Evolutionary conservation across 2,113 vertebrate genomes (phyloP).

Genomic region (Dolichallabes microphthalmus): DNA sequence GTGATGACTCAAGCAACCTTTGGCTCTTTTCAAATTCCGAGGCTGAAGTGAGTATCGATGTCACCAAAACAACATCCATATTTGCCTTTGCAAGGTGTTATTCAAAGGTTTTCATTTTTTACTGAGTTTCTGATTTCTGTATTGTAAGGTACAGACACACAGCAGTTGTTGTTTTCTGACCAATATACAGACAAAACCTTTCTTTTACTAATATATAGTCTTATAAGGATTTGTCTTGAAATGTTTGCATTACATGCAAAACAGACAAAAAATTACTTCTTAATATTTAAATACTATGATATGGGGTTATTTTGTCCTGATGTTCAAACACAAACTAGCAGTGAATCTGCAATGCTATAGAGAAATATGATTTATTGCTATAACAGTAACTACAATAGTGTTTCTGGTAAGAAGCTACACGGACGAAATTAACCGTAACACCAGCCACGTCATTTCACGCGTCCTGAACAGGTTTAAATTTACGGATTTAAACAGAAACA

Average conservation of each 20-base stretch:
- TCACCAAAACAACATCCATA: neutral
- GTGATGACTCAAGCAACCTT: neutral
- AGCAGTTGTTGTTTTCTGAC: neutral
- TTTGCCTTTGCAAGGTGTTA: neutral
- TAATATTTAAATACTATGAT: neutral
- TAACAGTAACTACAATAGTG: neutral
- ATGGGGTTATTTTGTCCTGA: too few relatives aligned
- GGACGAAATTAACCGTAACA: conserved; percentile 17
- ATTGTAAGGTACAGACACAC: neutral
- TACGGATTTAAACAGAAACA: neutral
- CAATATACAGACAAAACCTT: neutral
- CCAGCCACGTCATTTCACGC: conserved; percentile 26
- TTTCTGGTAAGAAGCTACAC: neutral
- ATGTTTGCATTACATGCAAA: neutral
- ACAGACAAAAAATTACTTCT: neutral
- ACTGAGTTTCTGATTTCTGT: too few relatives aligned
- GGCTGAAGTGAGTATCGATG: too few relatives aligned
- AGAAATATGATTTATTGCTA: neutral
- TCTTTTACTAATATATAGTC: neutral
- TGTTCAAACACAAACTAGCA: neutral
- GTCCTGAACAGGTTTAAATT: too few relatives aligned
- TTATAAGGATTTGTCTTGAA: neutral
- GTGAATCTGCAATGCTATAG: neutral
- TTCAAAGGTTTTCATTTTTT: neutral
- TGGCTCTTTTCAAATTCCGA: too few relatives aligned